Evolutionary conservation across 2,888 invertebrate species (phyloP), one percentile per base, ranked within the genome.

Genomic region (Cynaeus angustus): DNA sequence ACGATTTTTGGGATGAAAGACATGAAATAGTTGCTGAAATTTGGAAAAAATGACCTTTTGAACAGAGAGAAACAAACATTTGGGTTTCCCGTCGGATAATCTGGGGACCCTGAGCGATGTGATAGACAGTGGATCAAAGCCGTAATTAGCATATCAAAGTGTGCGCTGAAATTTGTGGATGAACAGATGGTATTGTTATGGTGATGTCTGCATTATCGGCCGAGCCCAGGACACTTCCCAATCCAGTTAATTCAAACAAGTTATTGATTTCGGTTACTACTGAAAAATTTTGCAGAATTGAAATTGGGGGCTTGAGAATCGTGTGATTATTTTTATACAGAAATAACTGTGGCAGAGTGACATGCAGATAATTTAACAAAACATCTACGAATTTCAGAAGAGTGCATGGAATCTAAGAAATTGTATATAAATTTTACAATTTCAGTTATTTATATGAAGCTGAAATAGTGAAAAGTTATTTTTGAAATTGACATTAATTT

Each of bases 81-180:
- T 66, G 33, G n/a, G 4, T 70, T 67, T 70, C 43, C 68, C 67
- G 41, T 45, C 62, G 55, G 53, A 70, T 70, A 70, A 70, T 70
- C 70, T 48, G 58, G 21, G 62, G 62, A 66, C 71, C 65, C 68
- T 56, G 67, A 45, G 68, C 68, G 48, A 59, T 59, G 66, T 59
- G 67, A 68, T 68, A 68, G 67, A 67, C 53, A 46, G 16, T 28
- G 64, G 71, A 75, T 80, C 79, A 81, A 81, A 80, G 80, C 79
- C 70, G 56, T 59, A 70, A 81, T 82, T 82, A 80, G 77, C 82
- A 82, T 82, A 81, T 82, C 81, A 82, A 82, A 82, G 81, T 79
- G 78, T 73, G 72, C 75, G 72, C 73, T 74, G 78, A 79, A 80
- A 79, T 80, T 79, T 73, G 79, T 75, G 72, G 75, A 72, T 77